phyloP scores from a whole-genome alignment of 2,797 vertebrate species.

The Pantherophis alleghaniensis region DNA sequence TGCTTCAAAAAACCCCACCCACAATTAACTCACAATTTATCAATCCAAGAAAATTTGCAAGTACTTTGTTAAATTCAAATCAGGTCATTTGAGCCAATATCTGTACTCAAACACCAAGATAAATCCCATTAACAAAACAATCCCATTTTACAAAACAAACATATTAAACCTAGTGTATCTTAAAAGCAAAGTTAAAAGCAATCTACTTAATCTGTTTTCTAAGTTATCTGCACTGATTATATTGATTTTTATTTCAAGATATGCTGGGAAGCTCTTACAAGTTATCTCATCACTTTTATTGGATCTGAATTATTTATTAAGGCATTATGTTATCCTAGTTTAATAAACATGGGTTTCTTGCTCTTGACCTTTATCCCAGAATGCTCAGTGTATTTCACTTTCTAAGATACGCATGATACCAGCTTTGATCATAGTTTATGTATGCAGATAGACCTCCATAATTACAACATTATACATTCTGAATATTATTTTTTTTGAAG shows the following conservation, averaged over 20 bases:
- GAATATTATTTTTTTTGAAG: background rate
- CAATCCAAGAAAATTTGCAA: background rate
- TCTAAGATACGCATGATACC: background rate
- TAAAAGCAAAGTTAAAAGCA: background rate
- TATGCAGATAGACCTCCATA: background rate
- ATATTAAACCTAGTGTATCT: slow-evolving; percentile 12
- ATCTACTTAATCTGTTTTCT: slow-evolving; percentile 13
- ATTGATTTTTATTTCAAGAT: slow-evolving; percentile 6
- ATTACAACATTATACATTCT: background rate
- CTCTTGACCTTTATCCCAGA: background rate
- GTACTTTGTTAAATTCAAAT: background rate
- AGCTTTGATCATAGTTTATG: background rate
- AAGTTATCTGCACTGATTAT: background rate
- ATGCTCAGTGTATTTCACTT: slow-evolving; percentile 1
- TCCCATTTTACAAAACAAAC: background rate
- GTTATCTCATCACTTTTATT: background rate
- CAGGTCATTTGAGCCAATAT: slow-evolving; percentile 1
- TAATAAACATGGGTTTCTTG: slow-evolving; percentile 6
- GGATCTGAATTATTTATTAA: slow-evolving; percentile 22
- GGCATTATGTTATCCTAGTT: slow-evolving; percentile 21
- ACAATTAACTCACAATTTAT: background rate
- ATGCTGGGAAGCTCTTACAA: slow-evolving; percentile 12
- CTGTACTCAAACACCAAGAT: background rate
- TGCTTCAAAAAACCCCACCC: background rate
- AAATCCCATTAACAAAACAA: background rate